phyloP scores from a whole-genome alignment of 1,140 invertebrate species.

The Ostrea denselamellosa region DNA sequence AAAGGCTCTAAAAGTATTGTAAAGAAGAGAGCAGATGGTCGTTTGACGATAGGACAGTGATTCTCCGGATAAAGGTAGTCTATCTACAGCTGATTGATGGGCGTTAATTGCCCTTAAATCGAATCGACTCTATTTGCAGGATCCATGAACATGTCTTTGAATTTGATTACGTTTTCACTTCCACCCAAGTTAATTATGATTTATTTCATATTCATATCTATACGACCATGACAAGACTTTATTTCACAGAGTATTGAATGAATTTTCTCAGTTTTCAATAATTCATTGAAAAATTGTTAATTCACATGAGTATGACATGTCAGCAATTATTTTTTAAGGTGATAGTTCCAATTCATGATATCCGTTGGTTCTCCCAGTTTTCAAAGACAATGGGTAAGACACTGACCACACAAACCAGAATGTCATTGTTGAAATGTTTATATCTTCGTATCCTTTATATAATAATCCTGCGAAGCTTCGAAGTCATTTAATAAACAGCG shows the following conservation, averaged over 20 bases:
- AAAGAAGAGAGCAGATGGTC: constrained; percentile 39
- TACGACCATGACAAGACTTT: neutral
- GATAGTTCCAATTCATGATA: too few relatives aligned
- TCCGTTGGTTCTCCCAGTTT: too few relatives aligned
- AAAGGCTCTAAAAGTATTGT: neutral
- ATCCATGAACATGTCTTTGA: constrained; percentile 24
- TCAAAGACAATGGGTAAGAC: neutral
- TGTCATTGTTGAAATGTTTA: neutral
- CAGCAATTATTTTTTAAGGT: too few relatives aligned
- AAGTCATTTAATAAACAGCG: neutral
- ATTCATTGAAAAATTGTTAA: too few relatives aligned
- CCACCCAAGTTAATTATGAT: constrained; percentile 6
- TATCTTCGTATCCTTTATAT: neutral
- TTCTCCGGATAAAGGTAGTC: constrained; percentile 28
- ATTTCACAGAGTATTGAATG: neutral
- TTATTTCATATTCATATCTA: neutral
- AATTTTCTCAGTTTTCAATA: too few relatives aligned
- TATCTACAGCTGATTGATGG: constrained; percentile 20
- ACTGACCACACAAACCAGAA: neutral
- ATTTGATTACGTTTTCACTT: constrained; percentile 23
- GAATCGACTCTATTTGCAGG: constrained; percentile 32
- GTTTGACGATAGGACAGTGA: constrained; percentile 27
- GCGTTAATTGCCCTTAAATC: constrained; percentile 31
- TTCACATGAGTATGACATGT: too few relatives aligned
- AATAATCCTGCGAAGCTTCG: neutral